Evolutionary conservation across 2,888 invertebrate species (phyloP).

Genomic region (Drosophila nr. perissopoda): DNA sequence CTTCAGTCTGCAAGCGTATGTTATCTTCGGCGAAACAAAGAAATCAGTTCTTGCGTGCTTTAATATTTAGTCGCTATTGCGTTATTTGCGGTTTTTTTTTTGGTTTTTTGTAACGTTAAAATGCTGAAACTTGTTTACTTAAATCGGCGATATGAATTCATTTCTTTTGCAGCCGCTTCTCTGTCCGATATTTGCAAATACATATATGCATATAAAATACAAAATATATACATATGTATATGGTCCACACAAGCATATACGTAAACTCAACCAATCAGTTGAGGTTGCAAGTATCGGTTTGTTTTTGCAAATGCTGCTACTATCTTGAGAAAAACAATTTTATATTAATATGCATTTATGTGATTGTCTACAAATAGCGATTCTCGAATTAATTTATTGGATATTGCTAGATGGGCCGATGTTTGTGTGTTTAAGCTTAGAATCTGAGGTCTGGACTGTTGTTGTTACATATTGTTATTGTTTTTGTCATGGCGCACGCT

Average conservation of each 20-base stretch:
- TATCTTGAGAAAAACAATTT: constrained; percentile 12
- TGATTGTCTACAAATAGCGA: constrained; percentile 6
- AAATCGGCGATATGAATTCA: constrained; percentile 12
- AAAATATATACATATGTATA: not conserved
- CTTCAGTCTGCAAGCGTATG: not conserved
- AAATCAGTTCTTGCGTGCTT: not conserved
- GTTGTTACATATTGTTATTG: constrained; percentile 50
- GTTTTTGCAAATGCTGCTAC: not conserved
- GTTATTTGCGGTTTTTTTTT: not conserved
- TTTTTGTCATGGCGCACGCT: constrained; percentile 42
- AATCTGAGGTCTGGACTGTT: constrained; percentile 31
- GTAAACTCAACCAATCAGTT: not conserved
- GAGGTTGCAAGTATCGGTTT: not conserved
- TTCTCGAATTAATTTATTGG: constrained; percentile 33
- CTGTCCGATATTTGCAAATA: constrained; percentile 7
- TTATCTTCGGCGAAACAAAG: not conserved
- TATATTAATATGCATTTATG: constrained; percentile 13
- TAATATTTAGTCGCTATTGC: constrained; percentile 11
- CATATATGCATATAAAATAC: not conserved
- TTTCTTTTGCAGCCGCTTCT: constrained; percentile 16
- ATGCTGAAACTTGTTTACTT: constrained; percentile 35
- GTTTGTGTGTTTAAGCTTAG: constrained; percentile 7
- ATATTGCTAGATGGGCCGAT: constrained; percentile 15
- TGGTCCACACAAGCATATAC: not conserved
- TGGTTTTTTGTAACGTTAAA: constrained; percentile 15